phyloP scores from a whole-genome alignment of 2,888 invertebrate genomes.

The Acleris sparsana region DNA sequence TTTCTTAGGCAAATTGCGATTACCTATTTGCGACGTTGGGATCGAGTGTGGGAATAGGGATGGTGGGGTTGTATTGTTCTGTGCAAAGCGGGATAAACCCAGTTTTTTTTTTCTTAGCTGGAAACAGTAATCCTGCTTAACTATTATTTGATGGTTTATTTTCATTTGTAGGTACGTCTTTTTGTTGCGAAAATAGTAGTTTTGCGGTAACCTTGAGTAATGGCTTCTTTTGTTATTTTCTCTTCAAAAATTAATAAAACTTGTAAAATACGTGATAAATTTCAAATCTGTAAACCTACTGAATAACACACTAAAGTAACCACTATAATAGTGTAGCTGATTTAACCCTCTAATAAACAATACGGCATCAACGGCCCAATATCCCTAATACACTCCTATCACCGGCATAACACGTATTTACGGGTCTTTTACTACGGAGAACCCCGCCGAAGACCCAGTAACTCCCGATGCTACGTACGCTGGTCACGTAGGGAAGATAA shows the following conservation, averaged over 20 bases:
- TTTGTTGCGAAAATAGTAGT: background rate
- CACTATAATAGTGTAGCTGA: too few relatives aligned
- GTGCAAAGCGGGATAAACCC: conserved; percentile 46
- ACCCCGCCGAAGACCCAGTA: conserved; percentile 44
- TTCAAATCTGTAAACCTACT: too few relatives aligned
- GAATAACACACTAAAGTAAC: too few relatives aligned
- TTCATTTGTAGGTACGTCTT: conserved; percentile 4
- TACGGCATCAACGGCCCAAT: conserved; percentile 4
- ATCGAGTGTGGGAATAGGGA: conserved; percentile 67
- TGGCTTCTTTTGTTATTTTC: background rate
- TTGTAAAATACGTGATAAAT: too few relatives aligned
- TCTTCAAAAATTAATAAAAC: too few relatives aligned
- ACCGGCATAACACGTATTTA: conserved; percentile 28
- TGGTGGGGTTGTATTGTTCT: conserved; percentile 60
- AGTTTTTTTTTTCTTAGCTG: conserved; percentile 25
- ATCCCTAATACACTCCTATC: background rate
- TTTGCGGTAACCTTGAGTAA: conserved; percentile 8
- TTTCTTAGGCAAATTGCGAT: conserved; percentile 69
- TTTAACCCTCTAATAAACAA: background rate
- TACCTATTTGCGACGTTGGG: conserved; percentile 60
- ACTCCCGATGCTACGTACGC: conserved; percentile 46
- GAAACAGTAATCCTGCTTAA: conserved; percentile 32
- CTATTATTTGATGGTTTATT: conserved; percentile 23
- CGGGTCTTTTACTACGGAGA: conserved; percentile 38
- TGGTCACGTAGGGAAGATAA: conserved; percentile 58